These are phyloP conservation scores for Ruditapes philippinarum DNA, from an alignment of 1,140 invertebrate genomes.

Conservation along the genomic window DNA sequence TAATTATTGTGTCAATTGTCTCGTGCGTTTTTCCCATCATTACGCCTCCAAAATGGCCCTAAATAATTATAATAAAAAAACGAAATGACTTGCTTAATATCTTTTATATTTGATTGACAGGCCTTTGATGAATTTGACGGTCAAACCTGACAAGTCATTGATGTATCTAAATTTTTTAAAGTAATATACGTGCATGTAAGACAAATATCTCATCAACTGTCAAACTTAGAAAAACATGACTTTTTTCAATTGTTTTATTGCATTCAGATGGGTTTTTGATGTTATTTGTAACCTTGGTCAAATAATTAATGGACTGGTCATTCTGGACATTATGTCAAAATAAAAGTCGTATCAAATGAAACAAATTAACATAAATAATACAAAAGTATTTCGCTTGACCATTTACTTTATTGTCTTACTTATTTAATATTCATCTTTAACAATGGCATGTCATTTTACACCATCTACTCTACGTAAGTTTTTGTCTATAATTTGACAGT, in stretches of 20 bases:
- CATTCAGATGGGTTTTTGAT: conserved; percentile 16
- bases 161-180: not conserved
- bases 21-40: no score
- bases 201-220: not conserved
- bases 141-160: no score
- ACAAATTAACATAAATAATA: conserved; percentile 30
- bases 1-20: no score
- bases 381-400: conserved; percentile 14
- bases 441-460: not conserved
- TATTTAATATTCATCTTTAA: conserved; percentile 46
- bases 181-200: conserved; percentile 4
- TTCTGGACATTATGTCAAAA: conserved; percentile 29
- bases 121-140: no score
- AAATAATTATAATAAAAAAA: no score
- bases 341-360: conserved; percentile 43
- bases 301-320: conserved; percentile 35
- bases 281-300: conserved; percentile 9
- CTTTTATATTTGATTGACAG: no score
- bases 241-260: conserved; percentile 42
- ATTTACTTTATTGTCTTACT: conserved; percentile 17
- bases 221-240: conserved; percentile 44
- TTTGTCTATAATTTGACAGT: not conserved
- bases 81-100: no score
- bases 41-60: no score
- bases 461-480: not conserved